These are phyloP conservation scores for Nemotelus pantherinus DNA, from an alignment of 2,888 invertebrate species.

Conservation along the genomic window DNA sequence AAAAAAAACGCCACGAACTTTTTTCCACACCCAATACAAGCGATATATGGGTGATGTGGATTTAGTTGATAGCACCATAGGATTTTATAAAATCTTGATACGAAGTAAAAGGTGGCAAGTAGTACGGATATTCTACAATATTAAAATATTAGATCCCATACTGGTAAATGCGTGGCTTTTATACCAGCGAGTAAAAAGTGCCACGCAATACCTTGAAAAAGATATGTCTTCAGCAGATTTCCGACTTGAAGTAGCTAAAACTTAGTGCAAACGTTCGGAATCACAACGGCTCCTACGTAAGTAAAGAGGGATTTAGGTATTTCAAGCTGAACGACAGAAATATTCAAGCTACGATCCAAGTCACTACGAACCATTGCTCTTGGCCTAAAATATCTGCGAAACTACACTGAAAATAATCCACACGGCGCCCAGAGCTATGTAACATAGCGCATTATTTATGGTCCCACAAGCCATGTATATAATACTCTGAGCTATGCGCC, in stretches of 20 bases:
- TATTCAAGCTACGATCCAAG: too few species aligned
- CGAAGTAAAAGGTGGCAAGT: constrained; percentile 5
- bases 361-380: too few species aligned
- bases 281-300: too few species aligned
- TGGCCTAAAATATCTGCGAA: too few species aligned
- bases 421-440: too few species aligned
- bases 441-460: too few species aligned
- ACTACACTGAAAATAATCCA: too few species aligned
- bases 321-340: too few species aligned
- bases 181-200: constrained; percentile 4
- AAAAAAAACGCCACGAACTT: too few species aligned
- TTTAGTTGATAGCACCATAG: constrained; percentile 9
- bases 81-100: constrained; percentile 2
- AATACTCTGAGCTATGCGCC: too few species aligned
- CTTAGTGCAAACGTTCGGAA: neutral
- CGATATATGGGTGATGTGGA: constrained; percentile 4
- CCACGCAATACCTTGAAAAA: constrained; percentile 2
- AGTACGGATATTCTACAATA: neutral
- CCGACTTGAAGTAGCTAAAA: neutral
- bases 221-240: neutral
- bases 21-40: neutral
- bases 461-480: too few species aligned
- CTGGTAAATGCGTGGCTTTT: constrained; percentile 11
- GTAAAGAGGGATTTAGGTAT: too few species aligned
- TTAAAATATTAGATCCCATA: neutral